Conservation (phyloP, 2,797 vertebrate species). For the Chiloscyllium punctatum region DNA sequence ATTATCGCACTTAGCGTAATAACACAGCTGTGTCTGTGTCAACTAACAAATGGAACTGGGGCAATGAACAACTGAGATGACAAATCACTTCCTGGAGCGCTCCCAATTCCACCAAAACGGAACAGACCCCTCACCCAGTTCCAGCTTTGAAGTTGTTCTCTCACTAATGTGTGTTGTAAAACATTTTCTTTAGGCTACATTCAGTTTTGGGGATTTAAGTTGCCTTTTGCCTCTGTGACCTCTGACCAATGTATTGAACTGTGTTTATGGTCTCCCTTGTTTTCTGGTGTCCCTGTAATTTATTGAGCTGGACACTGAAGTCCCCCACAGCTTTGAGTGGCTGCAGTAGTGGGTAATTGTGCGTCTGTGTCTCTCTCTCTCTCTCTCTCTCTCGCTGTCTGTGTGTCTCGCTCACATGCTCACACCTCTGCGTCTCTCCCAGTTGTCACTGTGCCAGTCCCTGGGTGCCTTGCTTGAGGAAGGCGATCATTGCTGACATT, state of each 20-base stretch:
- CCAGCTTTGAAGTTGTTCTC: not conserved
- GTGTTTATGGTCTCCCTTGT: not conserved
- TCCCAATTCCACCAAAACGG: not conserved
- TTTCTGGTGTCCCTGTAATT: not conserved
- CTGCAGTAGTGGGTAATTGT: too few species aligned
- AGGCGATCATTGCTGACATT: not conserved
- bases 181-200: not conserved
- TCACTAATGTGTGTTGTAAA: not conserved
- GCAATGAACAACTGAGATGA: not conserved
- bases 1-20: not conserved
- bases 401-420: too few species aligned
- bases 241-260: not conserved
- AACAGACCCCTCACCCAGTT: not conserved
- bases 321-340: not conserved
- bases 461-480: not conserved
- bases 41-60: not conserved
- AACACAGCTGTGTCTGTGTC: conserved; percentile 3
- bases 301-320: not conserved
- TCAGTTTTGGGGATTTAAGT: not conserved
- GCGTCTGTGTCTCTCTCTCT: too few species aligned
- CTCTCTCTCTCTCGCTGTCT: too few species aligned
- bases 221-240: not conserved
- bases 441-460: not conserved
- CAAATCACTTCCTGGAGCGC: not conserved
- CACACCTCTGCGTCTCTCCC: too few species aligned